These are phyloP conservation scores for Epizoanthus rinbou DNA, from an alignment of 92 coral and sea anemone species.

Conservation along the genomic window DNA sequence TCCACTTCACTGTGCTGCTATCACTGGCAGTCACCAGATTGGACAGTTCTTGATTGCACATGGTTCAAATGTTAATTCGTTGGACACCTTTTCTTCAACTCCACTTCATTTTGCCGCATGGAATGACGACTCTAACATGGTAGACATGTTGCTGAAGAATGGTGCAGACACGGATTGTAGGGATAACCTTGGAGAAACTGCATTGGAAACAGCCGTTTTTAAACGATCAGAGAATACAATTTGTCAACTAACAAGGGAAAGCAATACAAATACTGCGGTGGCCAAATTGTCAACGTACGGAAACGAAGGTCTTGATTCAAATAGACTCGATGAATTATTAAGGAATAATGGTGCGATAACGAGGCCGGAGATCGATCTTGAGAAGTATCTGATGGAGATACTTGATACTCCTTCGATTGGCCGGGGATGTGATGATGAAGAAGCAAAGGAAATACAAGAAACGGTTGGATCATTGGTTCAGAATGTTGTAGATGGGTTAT, in stretches of 20 bases:
- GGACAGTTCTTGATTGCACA: constrained; percentile 31
- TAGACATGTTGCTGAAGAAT: constrained; percentile 27
- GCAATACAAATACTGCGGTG: not conserved
- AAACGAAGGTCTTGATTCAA: constrained; percentile 23
- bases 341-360: constrained; percentile 28
- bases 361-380: constrained; percentile 33
- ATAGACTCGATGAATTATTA: constrained; percentile 31
- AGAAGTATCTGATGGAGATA: constrained; percentile 32
- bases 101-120: constrained; percentile 58
- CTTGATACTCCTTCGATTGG: constrained; percentile 40
- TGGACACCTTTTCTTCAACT: constrained; percentile 43
- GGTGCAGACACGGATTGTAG: constrained; percentile 37
- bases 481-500: constrained; percentile 33
- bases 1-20: constrained; percentile 47
- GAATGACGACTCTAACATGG: constrained; percentile 38
- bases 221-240: constrained; percentile 35
- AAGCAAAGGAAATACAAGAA: constrained; percentile 50
- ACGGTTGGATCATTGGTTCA: constrained; percentile 37
- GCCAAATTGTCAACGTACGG: not conserved
- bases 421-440: constrained; percentile 42
- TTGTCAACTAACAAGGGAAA: constrained; percentile 25
- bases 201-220: constrained; percentile 40
- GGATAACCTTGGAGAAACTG: constrained; percentile 49
- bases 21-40: constrained; percentile 27
- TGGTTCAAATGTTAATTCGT: constrained; percentile 44